Evolutionary conservation across 2,113 vertebrate species (phyloP).

Genomic region (Tragelaphus imberbis): DNA sequence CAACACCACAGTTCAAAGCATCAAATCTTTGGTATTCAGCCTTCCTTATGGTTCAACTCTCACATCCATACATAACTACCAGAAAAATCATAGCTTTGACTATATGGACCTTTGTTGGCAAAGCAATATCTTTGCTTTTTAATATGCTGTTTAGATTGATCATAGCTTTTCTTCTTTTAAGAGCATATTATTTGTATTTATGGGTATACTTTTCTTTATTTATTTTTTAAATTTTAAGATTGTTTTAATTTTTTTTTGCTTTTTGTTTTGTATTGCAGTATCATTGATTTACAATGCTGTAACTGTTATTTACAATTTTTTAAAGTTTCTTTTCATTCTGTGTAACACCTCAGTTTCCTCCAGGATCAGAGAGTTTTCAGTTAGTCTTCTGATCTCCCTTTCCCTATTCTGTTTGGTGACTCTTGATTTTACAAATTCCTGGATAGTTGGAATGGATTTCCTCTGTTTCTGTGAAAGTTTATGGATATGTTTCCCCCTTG

Average conservation of each 20-base stretch:
- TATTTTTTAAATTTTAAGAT: neutral
- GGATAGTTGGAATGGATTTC: neutral
- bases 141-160: neutral
- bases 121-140: neutral
- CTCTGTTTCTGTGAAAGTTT: neutral
- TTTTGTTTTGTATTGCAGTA: neutral
- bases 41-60: neutral
- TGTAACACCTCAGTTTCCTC: neutral
- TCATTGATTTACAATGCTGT: neutral
- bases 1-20: neutral
- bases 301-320: neutral
- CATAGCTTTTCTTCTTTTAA: neutral
- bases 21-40: neutral
- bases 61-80: neutral
- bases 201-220: neutral
- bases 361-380: neutral
- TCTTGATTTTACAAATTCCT: neutral
- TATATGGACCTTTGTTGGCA: neutral
- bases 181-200: neutral
- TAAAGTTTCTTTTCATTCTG: neutral
- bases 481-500: neutral
- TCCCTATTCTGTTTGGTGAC: neutral
- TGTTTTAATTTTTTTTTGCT: neutral
- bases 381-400: neutral
- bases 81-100: neutral